Evolutionary conservation across 2,888 invertebrate species (phyloP).

Genomic region (Opisthograptis luteolata): DNA sequence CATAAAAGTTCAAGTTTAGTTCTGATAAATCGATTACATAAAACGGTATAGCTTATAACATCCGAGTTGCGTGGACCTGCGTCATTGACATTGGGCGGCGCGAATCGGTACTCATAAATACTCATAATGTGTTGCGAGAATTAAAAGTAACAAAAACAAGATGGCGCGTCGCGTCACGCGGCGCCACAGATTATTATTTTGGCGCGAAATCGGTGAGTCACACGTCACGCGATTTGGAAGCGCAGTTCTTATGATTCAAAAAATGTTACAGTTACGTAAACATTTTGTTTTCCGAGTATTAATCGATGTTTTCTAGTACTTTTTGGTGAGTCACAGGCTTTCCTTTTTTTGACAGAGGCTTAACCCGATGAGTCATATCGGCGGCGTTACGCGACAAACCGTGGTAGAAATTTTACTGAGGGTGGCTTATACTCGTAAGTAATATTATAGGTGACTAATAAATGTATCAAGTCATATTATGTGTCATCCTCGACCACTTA

Average conservation of each 20-base stretch:
- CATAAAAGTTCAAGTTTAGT: too few relatives aligned
- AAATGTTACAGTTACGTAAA: neutral
- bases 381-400: neutral
- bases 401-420: neutral
- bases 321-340: slow-evolving; percentile 15
- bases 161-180: slow-evolving; percentile 24
- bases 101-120: too few relatives aligned
- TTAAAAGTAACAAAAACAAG: slow-evolving; percentile 35
- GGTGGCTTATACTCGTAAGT: too few relatives aligned
- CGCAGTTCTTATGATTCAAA: slow-evolving; percentile 18
- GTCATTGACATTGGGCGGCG: too few relatives aligned
- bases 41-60: too few relatives aligned
- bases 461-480: too few relatives aligned
- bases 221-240: neutral
- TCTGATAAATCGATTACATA: too few relatives aligned
- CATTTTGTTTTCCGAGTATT: slow-evolving; percentile 15
- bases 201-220: slow-evolving; percentile 29
- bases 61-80: too few relatives aligned
- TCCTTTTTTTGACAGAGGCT: slow-evolving; percentile 2
- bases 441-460: too few relatives aligned
- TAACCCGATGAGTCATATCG: slow-evolving; percentile 6
- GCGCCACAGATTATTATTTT: too few relatives aligned
- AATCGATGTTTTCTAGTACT: slow-evolving; percentile 13
- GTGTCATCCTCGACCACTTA: too few relatives aligned
- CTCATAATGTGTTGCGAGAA: neutral